Percentiles rank a stretch among this genome's conserved stretches.
phyloP scores from a whole-genome alignment of 1,140 invertebrate species.

The Leptinotarsa defecta region DNA sequence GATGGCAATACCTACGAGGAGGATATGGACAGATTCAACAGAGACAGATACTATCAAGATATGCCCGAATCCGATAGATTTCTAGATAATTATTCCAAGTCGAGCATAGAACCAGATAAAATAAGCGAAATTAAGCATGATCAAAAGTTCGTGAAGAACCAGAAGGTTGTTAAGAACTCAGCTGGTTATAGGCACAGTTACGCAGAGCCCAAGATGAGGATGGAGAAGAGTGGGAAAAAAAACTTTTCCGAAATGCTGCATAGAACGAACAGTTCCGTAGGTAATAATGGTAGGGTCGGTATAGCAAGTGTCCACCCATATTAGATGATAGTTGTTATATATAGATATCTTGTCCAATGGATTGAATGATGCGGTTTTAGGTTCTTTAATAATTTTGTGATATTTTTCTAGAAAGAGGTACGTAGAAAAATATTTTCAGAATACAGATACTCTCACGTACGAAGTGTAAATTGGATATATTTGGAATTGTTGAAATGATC shows the following conservation, averaged over 20 bases:
- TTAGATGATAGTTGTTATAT: conserved; percentile 32
- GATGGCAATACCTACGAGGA: conserved; percentile 41
- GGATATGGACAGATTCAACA: conserved; percentile 30
- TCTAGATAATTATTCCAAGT: conserved; percentile 44
- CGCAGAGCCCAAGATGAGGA: conserved; percentile 55
- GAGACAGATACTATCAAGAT: conserved; percentile 42
- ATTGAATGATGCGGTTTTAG: neutral
- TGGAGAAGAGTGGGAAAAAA: conserved; percentile 47
- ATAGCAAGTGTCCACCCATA: conserved; percentile 57
- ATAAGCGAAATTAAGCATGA: conserved; percentile 43
- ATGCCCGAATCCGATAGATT: conserved; percentile 45
- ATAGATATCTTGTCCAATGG: neutral
- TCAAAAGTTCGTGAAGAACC: conserved; percentile 49
- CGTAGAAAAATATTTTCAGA: conserved; percentile 7
- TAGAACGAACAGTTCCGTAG: conserved; percentile 52
- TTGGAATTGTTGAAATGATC: neutral
- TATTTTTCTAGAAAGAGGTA: conserved; percentile 9
- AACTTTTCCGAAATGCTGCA: conserved; percentile 52
- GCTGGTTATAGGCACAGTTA: conserved; percentile 62
- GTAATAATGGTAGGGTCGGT: conserved; percentile 54
- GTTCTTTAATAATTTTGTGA: conserved; percentile 8
- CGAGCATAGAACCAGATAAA: conserved; percentile 45
- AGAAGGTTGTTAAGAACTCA: conserved; percentile 41
- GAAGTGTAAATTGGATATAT: neutral
- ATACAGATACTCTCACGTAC: neutral